Conservation (phyloP, 2,888 invertebrate species). For the Cheilosia pagana region DNA sequence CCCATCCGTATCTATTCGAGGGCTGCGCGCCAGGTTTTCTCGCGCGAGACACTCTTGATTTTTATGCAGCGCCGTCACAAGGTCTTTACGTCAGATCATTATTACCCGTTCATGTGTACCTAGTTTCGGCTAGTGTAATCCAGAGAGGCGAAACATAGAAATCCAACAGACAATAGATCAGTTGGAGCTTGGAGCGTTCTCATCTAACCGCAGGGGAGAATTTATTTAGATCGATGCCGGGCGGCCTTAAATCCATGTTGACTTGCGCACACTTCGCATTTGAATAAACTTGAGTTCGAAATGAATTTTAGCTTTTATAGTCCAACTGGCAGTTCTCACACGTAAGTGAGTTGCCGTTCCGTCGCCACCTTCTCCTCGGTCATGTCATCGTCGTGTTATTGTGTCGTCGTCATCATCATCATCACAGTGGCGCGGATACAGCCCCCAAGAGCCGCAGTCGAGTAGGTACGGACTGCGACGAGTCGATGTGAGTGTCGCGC, state of each 20-base stretch:
- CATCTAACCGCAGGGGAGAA: neutral
- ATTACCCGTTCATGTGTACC: constrained; percentile 5
- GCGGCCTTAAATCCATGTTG: constrained; percentile 75
- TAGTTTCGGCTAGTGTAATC: constrained; percentile 47
- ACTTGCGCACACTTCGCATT: constrained; percentile 83
- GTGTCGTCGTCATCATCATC: constrained; percentile 52
- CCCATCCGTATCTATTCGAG: constrained; percentile 25
- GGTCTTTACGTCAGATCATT: constrained; percentile 27
- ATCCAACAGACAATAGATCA: constrained; percentile 28
- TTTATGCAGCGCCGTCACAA: constrained; percentile 47
- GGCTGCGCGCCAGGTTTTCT: constrained; percentile 18
- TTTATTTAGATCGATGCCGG: constrained; percentile 33
- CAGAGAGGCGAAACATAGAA: constrained; percentile 23
- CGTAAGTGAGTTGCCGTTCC: constrained; percentile 72
- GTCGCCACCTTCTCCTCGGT: constrained; percentile 64
- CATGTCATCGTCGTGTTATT: constrained; percentile 38
- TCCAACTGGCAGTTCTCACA: constrained; percentile 79
- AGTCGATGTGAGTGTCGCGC: constrained; percentile 50
- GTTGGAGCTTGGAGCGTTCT: neutral
- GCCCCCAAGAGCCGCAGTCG: constrained; percentile 31
- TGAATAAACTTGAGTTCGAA: constrained; percentile 83
- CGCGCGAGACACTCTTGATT: constrained; percentile 62
- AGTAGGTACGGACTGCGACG: neutral
- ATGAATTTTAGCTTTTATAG: constrained; percentile 83
- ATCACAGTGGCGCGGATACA: constrained; percentile 48